Evolutionary conservation across 2,797 vertebrate species (phyloP).

Genomic region (Manis javanica): DNA sequence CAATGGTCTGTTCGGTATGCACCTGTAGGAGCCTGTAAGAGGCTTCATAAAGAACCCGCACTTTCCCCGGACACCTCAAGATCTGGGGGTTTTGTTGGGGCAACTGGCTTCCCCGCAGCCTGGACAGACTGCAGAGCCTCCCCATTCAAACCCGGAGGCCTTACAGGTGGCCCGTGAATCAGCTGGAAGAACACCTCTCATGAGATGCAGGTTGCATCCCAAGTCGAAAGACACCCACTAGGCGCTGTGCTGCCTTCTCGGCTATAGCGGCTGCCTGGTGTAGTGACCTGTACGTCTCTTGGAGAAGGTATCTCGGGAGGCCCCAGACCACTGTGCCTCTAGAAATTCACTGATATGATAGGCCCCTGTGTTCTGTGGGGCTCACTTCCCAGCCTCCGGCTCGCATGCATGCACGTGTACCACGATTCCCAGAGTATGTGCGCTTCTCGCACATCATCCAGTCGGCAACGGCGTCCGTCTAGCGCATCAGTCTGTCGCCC

Average conservation of each 20-base stretch:
- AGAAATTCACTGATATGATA: background rate
- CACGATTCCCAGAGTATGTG: background rate
- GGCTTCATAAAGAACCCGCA: background rate
- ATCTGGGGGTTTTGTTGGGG: background rate
- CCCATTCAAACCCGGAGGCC: background rate
- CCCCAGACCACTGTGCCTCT: background rate
- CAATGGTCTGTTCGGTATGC: background rate
- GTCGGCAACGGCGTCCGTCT: background rate
- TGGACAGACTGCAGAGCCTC: background rate
- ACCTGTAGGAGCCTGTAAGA: background rate
- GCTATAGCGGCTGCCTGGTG: background rate
- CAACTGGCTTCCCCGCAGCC: background rate
- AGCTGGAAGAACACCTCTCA: too few relatives aligned
- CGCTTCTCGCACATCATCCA: background rate
- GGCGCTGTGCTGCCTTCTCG: too few relatives aligned
- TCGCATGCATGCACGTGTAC: too few relatives aligned
- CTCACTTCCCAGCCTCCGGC: background rate
- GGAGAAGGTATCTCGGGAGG: background rate
- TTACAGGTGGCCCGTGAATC: background rate
- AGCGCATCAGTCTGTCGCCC: too few relatives aligned
- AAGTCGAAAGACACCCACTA: background rate
- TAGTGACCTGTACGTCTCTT: background rate
- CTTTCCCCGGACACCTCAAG: background rate
- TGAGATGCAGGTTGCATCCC: rapidly evolving
- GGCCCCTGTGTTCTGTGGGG: background rate